Base-by-base conservation (phyloP, 2,113 vertebrate species). In the Machaerirhynchus nigripectus region DNA sequence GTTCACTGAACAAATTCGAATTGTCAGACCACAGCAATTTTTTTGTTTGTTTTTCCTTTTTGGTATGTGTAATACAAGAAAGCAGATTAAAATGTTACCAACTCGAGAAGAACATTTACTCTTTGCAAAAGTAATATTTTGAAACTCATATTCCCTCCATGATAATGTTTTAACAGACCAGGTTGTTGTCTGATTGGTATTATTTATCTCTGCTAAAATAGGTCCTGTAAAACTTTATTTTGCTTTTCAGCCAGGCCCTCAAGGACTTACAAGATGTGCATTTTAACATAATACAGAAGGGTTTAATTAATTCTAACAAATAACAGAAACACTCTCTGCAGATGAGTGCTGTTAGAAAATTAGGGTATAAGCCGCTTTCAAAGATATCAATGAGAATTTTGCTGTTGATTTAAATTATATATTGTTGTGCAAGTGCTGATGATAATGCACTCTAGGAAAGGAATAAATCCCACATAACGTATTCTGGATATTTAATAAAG, bases 281-380 rank as follows among this genome's bases (percentile, higher is more conserved):
- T 80, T 80, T 77, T 44, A 74, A 46, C 52, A 16, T 33, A 31
- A 55, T 40, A 5, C 14, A 50, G 87, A 26, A 78, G 35, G 59
- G 40, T 88, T 87, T 73, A 69, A 83, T 91, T 80, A 94, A 88
- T 80, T 85, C 28, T 82, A 70, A 83, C 67, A 93, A 95, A 67
- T 50, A 85, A 80, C 55, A 88, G 86, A 65, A 93, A 60, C 46
- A 49, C 46, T 71, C 1, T 17, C 47, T 93, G 78, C 82, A 67
- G 90, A 67, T 74, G 87, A 86, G 19, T 74, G 75, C 68, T 92
- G 87, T 77, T 59, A 74, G 59, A 76, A 91, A 89, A 91, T 91
- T 11, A 80, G 57, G 8, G 28, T 39, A 22, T 80, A 67, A 90
- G 56, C 85, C 77, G 33, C 75, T 86, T 90, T 79, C 70, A 84